Percentiles rank a stretch among this genome's conserved stretches.
phyloP scores from a whole-genome alignment of 2,797 vertebrate genomes.

The Phataginus tricuspis region DNA sequence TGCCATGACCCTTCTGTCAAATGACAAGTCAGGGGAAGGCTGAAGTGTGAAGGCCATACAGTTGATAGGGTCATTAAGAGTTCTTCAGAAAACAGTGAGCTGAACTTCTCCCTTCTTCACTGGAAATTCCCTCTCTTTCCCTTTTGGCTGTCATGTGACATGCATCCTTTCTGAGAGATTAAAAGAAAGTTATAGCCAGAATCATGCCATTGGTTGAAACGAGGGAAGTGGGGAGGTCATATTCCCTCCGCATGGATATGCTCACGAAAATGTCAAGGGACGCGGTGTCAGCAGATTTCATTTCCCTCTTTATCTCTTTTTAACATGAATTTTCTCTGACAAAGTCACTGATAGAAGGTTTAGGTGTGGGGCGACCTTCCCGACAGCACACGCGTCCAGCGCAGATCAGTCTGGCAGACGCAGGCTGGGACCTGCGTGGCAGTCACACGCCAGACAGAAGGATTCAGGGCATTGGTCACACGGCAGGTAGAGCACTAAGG shows the following conservation, averaged over 20 bases:
- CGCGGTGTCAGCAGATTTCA: fast-evolving
- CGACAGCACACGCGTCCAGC: fast-evolving
- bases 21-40: slow-evolving; percentile 38
- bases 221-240: neutral
- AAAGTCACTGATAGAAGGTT: neutral
- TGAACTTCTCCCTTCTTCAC: slow-evolving; percentile 41
- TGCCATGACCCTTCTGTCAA: fast-evolving
- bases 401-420: fast-evolving
- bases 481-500: fast-evolving
- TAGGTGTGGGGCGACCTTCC: neutral
- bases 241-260: fast-evolving
- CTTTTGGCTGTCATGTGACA: neutral
- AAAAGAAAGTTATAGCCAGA: neutral
- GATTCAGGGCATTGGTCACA: fast-evolving
- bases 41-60: neutral
- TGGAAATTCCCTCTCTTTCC: no score
- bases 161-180: neutral
- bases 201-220: fast-evolving
- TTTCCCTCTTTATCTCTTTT: neutral
- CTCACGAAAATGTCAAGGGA: neutral
- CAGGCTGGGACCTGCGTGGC: fast-evolving
- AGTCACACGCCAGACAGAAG: no score
- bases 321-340: neutral
- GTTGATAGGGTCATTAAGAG: slow-evolving; percentile 32
- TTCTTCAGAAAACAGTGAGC: slow-evolving; percentile 15